Base-by-base conservation (phyloP, 2,113 vertebrate genomes). In the Dicaeum eximium region DNA sequence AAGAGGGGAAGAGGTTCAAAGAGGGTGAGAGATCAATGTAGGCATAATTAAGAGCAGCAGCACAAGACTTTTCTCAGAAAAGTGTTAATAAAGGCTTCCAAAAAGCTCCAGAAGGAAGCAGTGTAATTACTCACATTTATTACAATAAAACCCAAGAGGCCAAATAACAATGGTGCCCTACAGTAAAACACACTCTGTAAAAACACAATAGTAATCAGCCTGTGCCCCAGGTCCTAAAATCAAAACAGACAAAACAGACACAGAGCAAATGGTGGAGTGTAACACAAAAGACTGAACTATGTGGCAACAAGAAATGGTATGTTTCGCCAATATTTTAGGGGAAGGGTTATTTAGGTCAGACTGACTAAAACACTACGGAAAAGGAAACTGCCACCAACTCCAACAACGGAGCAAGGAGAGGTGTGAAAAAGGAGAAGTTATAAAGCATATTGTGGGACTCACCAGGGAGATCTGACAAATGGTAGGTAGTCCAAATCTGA, bases 21-120 rank as follows among this genome's bases (percentile, higher is more conserved):
- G 88, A 94, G 28, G 53, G 47, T 31, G 31, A 92, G 42, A 95
- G 40, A 94, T 71, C 77, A 74, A 88, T 67, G n/a, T 86, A 92
- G 88, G 86, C 77, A 84, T 64, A 90, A 94, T 86, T 75, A 88
- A 81, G 77, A 95, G 80, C 74, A 94, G 88, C 86, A 93, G 82
- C 90, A 93, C 42, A 80, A 90, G 95, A 90, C 62, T 83, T 88
- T 88, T 92, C 69, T 86, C 77, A 91, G 88, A 44, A 24, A 88
- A 88, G 57, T 35, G 48, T 93, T 91, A 96, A 94, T 54, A 72
- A 54, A 72, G 50, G 61, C 45, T 78, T 93, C 38, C 91, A 75
- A 95, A 93, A 95, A 78, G 73, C 70, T 87, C 62, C 91, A 91
- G 54, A 91, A 96, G 70, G 88, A 85, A 96, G 67, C 56, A 91